Conservation (phyloP, 1,140 invertebrate species). For the Lamellibrachia luymesi region DNA sequence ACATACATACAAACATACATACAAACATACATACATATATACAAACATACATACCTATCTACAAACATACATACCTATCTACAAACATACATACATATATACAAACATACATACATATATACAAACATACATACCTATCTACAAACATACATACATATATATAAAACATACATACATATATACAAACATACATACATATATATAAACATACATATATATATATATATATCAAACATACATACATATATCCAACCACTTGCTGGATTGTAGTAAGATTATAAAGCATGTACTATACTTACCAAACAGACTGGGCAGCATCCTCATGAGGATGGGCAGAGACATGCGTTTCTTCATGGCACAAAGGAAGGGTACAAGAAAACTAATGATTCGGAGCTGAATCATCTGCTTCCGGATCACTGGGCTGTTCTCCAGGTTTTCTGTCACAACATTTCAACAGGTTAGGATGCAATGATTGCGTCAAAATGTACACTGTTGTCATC, state of each 20-base stretch:
- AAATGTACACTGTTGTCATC: too few species aligned
- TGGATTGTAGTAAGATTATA: background rate
- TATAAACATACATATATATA: background rate
- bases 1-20: background rate
- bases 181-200: background rate
- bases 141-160: too few species aligned
- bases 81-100: background rate
- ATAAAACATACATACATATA: background rate
- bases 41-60: too few species aligned
- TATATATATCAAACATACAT: background rate
- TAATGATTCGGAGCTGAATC: constrained; percentile 49
- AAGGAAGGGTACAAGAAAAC: constrained; percentile 53
- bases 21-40: background rate
- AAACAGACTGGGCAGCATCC: constrained; percentile 45
- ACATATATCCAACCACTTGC: too few species aligned
- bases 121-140: too few species aligned
- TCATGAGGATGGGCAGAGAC: constrained; percentile 52
- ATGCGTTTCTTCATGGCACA: constrained; percentile 54
- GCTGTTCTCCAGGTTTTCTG: constrained; percentile 41
- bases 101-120: too few species aligned
- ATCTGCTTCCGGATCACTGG: constrained; percentile 45
- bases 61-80: background rate
- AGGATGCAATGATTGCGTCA: background rate
- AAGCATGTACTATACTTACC: constrained; percentile 34
- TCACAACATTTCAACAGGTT: background rate